Evolutionary conservation across 2,113 vertebrate species (phyloP).

Genomic region (Delphinapterus leucas): DNA sequence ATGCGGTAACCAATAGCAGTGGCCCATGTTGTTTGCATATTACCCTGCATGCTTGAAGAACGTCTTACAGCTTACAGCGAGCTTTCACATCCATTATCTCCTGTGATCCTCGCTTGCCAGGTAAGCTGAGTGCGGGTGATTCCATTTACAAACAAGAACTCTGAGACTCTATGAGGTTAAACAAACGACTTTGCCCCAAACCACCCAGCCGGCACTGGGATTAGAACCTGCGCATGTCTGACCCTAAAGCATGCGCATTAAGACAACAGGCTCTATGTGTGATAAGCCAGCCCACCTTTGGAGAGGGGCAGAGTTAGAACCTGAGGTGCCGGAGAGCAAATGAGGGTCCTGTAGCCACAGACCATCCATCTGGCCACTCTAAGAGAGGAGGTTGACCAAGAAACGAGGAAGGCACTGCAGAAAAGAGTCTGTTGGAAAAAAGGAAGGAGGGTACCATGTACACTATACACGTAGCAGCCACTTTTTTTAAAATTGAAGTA

Average conservation of each 20-base stretch:
- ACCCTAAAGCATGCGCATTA: background rate
- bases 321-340: background rate
- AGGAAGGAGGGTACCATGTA: background rate
- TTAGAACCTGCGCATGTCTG: background rate
- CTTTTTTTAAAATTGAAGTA: background rate
- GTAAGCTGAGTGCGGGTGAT: background rate
- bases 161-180: background rate
- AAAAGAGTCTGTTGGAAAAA: background rate
- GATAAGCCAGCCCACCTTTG: background rate
- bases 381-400: background rate
- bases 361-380: background rate
- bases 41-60: background rate
- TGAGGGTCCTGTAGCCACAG: background rate
- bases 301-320: background rate
- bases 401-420: background rate
- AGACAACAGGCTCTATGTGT: background rate
- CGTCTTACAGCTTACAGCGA: too few relatives aligned
- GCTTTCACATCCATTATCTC: background rate
- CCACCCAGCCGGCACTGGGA: background rate
- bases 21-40: background rate
- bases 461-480: too few relatives aligned
- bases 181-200: background rate
- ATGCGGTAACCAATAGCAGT: fast-evolving
- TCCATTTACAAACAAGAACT: background rate
- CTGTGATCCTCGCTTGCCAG: background rate